These are phyloP conservation scores for Leptinotarsa peninsularis DNA, from an alignment of 2,888 invertebrate species.

Conservation along the genomic window DNA sequence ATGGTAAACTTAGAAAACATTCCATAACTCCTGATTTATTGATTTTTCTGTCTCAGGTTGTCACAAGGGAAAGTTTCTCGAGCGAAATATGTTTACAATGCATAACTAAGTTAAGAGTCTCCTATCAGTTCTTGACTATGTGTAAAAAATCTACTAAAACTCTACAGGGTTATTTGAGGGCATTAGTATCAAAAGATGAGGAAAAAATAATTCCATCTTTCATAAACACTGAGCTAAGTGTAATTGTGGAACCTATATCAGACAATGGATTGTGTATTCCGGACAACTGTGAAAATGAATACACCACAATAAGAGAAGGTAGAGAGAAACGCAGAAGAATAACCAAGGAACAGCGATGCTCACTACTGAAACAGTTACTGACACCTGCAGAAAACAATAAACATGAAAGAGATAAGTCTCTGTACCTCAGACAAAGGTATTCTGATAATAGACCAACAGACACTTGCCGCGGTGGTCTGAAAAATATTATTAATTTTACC, in stretches of 20 bases:
- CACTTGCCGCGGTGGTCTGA: slow-evolving; percentile 55
- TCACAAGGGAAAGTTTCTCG: slow-evolving; percentile 60
- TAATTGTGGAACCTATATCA: slow-evolving; percentile 54
- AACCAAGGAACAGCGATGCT: slow-evolving; percentile 63
- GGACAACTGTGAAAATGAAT: slow-evolving; percentile 32
- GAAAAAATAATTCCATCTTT: slow-evolving; percentile 51
- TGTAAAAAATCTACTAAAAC: slow-evolving; percentile 62
- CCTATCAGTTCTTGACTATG: slow-evolving; percentile 63
- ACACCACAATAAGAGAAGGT: slow-evolving; percentile 12
- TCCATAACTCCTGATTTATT: slow-evolving; percentile 57
- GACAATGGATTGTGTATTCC: slow-evolving; percentile 26
- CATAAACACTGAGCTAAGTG: slow-evolving; percentile 58
- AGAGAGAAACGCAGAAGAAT: slow-evolving; percentile 57
- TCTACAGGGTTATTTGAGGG: slow-evolving; percentile 60
- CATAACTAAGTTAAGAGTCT: slow-evolving; percentile 61
- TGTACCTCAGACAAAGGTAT: not conserved
- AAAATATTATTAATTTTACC: slow-evolving; percentile 62
- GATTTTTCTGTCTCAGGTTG: slow-evolving; percentile 63
- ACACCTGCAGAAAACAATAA: slow-evolving; percentile 48
- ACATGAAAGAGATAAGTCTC: slow-evolving; percentile 46
- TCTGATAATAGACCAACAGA: slow-evolving; percentile 11
- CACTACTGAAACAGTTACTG: slow-evolving; percentile 60
- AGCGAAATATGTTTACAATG: slow-evolving; percentile 63
- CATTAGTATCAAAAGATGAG: slow-evolving; percentile 55
- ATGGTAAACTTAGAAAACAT: slow-evolving; percentile 59